A percentile compares a stretch with the other conserved stretches of the same genome.
These are phyloP conservation scores for Columba livia DNA, from an alignment of 2,113 vertebrate genomes.

Conservation along the genomic window DNA sequence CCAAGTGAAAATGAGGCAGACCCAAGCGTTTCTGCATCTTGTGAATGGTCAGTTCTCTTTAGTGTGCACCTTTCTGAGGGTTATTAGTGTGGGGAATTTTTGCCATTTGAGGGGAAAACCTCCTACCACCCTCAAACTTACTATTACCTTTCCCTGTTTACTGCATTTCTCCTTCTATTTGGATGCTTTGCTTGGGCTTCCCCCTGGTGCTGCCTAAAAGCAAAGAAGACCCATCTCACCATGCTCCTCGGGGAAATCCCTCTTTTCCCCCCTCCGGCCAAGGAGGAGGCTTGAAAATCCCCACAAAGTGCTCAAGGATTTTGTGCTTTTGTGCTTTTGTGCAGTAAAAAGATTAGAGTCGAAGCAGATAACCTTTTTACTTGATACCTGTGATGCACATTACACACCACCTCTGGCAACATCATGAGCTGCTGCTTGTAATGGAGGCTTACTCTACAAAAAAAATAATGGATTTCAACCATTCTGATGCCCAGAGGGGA, in stretches of 20 bases:
- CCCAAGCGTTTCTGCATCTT: fast-evolving
- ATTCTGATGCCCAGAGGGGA: background rate
- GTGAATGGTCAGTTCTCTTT: background rate
- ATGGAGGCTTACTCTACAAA: background rate
- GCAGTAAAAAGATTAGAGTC: background rate
- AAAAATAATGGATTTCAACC: conserved; percentile 6
- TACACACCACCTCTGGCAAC: background rate
- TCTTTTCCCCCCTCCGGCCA: background rate
- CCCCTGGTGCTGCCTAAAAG: fast-evolving
- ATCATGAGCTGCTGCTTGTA: background rate
- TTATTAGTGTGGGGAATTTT: background rate
- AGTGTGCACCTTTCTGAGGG: background rate
- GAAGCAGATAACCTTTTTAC: background rate
- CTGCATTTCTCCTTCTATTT: background rate
- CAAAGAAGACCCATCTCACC: background rate
- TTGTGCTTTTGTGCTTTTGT: no score
- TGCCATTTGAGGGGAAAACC: background rate
- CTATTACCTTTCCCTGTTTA: background rate
- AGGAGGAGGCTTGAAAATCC: background rate
- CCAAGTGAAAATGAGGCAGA: background rate
- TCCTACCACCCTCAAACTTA: background rate
- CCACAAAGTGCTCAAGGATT: background rate
- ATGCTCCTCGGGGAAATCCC: background rate
- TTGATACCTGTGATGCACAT: conserved; percentile 2
- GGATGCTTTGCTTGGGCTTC: background rate